Conservation (phyloP, 2,113 vertebrate genomes). For the Etia nguti region DNA sequence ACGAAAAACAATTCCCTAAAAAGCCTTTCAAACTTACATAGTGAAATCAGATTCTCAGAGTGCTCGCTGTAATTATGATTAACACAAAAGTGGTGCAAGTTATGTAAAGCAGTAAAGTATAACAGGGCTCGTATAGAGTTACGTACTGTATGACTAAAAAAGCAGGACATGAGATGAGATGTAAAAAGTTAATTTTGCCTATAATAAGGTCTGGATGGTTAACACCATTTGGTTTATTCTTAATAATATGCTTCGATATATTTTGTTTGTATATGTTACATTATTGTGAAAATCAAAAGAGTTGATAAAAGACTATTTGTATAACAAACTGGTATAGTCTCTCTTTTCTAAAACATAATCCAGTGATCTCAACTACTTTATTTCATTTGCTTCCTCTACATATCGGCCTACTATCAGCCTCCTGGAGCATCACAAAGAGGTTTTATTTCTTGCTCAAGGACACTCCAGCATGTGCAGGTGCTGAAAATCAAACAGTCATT, state of each 20-base stretch:
- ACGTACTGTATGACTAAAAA: neutral
- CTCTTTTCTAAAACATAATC: neutral
- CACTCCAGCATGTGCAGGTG: neutral
- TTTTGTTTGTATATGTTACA: neutral
- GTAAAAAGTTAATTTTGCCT: neutral
- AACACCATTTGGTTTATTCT: neutral
- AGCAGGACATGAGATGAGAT: neutral
- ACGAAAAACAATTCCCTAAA: neutral
- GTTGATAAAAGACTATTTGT: neutral
- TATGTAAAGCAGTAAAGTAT: neutral
- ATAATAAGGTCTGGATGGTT: neutral
- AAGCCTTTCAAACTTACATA: neutral
- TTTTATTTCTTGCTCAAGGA: neutral
- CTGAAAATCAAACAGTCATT: neutral
- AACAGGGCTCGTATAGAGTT: neutral
- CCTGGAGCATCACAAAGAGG: neutral
- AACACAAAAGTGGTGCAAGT: neutral
- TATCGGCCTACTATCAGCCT: neutral
- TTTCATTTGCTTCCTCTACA: neutral
- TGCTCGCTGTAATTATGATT: neutral
- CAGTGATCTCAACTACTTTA: neutral
- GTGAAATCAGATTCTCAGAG: neutral
- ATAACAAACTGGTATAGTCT: neutral
- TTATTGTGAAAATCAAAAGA: too few species aligned
- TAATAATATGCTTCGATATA: neutral